Conservation (phyloP, 2,888 invertebrate species). For the Dilophus febrilis region DNA sequence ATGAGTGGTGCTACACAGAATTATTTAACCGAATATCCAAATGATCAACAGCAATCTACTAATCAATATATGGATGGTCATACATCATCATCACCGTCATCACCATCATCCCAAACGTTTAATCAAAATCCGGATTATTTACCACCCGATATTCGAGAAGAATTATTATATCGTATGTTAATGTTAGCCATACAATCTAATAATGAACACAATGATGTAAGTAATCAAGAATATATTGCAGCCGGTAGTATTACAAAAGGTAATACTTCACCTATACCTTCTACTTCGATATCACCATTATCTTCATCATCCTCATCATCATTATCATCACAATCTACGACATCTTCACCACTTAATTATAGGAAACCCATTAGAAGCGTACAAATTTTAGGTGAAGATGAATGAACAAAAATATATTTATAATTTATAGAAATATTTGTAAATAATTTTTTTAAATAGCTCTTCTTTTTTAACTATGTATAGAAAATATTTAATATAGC, state of each 20-base stretch:
- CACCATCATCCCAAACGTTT: slow-evolving; percentile 13
- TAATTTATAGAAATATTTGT: no score
- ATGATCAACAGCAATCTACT: slow-evolving; percentile 14
- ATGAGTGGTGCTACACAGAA: slow-evolving; percentile 28
- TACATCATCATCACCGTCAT: slow-evolving; percentile 8
- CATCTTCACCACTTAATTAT: slow-evolving; percentile 32
- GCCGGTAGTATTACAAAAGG: no score
- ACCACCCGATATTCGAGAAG: slow-evolving; percentile 53
- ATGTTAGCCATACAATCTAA: slow-evolving; percentile 54
- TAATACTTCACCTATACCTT: neutral
- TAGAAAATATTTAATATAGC: no score
- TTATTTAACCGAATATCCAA: slow-evolving; percentile 7
- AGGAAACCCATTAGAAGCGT: slow-evolving; percentile 49
- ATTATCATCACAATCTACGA: slow-evolving; percentile 29
- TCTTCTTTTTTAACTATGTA: no score
- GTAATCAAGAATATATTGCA: slow-evolving; percentile 3
- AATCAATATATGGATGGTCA: slow-evolving; percentile 9
- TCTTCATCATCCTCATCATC: slow-evolving; percentile 24
- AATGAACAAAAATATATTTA: no score
- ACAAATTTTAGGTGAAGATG: slow-evolving; percentile 51
- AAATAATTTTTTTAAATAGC: no score
- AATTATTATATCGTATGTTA: slow-evolving; percentile 51
- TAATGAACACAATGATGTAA: slow-evolving; percentile 29
- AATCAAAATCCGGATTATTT: slow-evolving; percentile 48
- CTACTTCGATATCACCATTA: no score